These are phyloP conservation scores for Gobius niger DNA, from an alignment of 2,113 vertebrate genomes.

Conservation along the genomic window DNA sequence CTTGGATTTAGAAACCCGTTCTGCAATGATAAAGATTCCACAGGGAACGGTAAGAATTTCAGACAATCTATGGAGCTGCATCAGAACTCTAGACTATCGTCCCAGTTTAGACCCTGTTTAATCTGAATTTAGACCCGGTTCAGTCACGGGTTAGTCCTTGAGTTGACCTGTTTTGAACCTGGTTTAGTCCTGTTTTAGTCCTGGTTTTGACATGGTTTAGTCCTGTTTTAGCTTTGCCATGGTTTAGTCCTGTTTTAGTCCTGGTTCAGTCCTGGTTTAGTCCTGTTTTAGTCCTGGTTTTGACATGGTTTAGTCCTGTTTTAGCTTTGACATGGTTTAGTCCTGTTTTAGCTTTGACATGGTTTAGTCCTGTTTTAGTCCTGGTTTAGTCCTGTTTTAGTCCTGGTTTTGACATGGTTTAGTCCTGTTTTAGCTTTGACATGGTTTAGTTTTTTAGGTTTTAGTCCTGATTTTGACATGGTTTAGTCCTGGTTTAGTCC, in stretches of 20 bases:
- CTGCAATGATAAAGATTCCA: background rate
- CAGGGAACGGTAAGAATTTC: background rate
- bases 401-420: no score
- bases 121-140: background rate
- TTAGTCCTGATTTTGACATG: background rate
- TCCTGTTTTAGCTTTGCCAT: background rate
- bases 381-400: no score
- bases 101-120: background rate
- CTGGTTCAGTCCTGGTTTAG: background rate
- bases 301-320: no score
- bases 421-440: no score
- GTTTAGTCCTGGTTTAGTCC: background rate
- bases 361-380: no score
- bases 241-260: background rate
- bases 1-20: background rate
- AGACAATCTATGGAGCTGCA: background rate
- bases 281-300: no score
- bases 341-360: no score
- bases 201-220: background rate
- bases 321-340: no score
- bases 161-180: background rate
- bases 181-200: background rate
- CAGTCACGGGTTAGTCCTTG: background rate
- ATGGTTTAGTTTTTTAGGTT: background rate
- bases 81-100: background rate